Evolutionary conservation across 2,113 vertebrate species (phyloP).

Genomic region (Falco punctatus): DNA sequence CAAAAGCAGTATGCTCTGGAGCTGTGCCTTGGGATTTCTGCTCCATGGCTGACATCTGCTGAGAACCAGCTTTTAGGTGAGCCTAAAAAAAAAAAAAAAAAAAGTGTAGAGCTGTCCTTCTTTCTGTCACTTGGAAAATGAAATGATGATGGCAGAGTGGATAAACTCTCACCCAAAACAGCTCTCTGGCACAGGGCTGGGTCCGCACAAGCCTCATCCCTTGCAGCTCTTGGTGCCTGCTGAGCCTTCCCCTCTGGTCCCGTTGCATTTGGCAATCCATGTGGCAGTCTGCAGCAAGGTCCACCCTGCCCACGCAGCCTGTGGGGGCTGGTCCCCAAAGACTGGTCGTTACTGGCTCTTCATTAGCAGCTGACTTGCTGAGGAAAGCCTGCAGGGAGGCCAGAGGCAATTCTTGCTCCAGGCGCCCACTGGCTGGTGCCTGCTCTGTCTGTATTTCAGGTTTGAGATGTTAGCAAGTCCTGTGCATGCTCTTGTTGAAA

Average conservation of each 20-base stretch:
- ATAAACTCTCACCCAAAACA: background rate
- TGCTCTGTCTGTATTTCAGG: background rate
- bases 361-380: background rate
- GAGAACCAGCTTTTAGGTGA: background rate
- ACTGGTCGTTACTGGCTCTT: background rate
- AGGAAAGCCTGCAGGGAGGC: background rate
- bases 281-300: background rate
- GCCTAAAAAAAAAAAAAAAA: background rate
- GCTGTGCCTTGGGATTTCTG: background rate
- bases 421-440: background rate
- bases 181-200: background rate
- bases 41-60: background rate
- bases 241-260: background rate
- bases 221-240: background rate
- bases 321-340: background rate
- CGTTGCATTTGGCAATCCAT: background rate
- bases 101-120: background rate
- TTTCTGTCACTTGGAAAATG: background rate
- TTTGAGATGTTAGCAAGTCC: background rate
- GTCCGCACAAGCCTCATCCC: rapidly evolving
- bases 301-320: background rate
- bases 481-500: background rate
- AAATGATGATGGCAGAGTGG: background rate
- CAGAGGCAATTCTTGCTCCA: background rate
- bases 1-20: background rate